Evolutionary conservation across 92 coral and sea anemone genomes (phyloP), one percentile per base, ranked within the genome.

Genomic region (Siderastrea radians): DNA sequence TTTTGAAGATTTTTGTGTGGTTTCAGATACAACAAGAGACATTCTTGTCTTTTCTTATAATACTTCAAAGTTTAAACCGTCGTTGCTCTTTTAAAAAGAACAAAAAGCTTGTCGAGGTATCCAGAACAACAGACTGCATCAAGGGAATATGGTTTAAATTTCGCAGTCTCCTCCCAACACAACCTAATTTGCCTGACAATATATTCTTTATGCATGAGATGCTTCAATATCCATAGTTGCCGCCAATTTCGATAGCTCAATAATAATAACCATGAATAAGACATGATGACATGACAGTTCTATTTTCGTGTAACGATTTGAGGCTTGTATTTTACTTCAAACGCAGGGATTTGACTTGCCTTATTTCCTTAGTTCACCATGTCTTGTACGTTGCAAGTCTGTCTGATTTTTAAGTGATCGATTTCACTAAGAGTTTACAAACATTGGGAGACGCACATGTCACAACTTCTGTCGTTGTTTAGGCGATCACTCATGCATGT

Each of bases 161-260:
- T 46, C 76, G n/a, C 49, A 58, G 59, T 70, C 86, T 57, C 78
- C 45, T 71, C 69, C 86, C 54, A 59, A 49, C 77, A 15, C 68
- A 64, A 84, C 46, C 80, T 72, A 45, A 84, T 73, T 73, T 73
- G 67, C 73, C 26, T 49, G 49, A 14, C 72, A 63, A 59, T 84
- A 80, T 46, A 84, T 77, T 85, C 76, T 64, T 85, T 85, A 85
- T 85, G 89, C 62, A 76, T 77, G 89, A 85, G 82, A 17, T 78
- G 83, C 67, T 43, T 75, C 80, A 76, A 85, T 76, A 76, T 76
- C 75, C 62, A 74, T 44, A 74, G 61, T 76, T 77, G 69, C 88
- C 82, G 83, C 80, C 87, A 83, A 74, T 72, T 69, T 68, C 76
- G 74, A 81, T 43, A 68, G 85, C 76, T 57, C 54, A 81, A 83